A percentile compares a stretch with the other conserved stretches of the same genome.
Evolutionary conservation across 2,888 invertebrate species (phyloP).

Genomic region (Ochropleura plecta): DNA sequence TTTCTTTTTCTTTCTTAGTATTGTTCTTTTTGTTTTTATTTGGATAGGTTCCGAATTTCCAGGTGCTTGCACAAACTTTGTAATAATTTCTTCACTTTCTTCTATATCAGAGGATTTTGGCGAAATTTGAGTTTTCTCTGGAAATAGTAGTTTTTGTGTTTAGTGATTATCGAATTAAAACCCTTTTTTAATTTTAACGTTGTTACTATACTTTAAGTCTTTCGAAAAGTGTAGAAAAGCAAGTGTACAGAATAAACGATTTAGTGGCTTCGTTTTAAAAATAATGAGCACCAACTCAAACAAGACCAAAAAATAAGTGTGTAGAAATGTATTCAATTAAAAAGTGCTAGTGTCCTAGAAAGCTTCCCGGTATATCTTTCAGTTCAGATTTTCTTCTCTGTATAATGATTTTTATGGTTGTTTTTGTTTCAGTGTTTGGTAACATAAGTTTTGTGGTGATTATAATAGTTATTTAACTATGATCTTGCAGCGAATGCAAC

Average conservation of each 20-base stretch:
- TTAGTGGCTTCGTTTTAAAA: neutral
- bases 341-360: neutral
- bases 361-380: neutral
- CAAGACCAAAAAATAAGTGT: no score
- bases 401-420: neutral
- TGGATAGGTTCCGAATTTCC: constrained; percentile 89
- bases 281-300: neutral
- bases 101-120: constrained; percentile 86
- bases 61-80: constrained; percentile 89
- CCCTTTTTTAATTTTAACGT: neutral
- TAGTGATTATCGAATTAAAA: neutral
- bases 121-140: constrained; percentile 75
- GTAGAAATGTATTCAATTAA: neutral
- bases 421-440: neutral
- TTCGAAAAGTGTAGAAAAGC: neutral
- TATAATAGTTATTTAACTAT: neutral
- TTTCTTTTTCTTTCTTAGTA: constrained; percentile 85
- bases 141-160: constrained; percentile 64
- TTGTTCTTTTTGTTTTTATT: constrained; percentile 91
- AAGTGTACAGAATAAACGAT: neutral
- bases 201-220: neutral
- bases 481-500: neutral
- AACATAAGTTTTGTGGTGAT: neutral
- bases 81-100: constrained; percentile 91
- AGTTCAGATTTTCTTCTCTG: neutral